phyloP scores from a whole-genome alignment of 1,140 invertebrate species.

The Bombyx mandarina region DNA sequence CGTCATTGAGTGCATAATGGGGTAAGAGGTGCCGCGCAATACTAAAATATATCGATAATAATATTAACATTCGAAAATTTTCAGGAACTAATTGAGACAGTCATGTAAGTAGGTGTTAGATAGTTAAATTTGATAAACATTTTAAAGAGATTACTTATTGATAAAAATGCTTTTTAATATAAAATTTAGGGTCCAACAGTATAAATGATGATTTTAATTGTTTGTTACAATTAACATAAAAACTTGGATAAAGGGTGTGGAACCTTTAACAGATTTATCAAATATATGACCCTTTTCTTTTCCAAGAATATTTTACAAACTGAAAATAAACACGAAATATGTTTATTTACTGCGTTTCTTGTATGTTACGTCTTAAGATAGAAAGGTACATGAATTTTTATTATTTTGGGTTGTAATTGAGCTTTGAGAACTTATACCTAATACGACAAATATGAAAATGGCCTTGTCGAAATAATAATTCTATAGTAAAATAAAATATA shows the following conservation, averaged over 20 bases:
- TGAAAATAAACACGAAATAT: too few species aligned
- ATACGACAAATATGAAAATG: too few species aligned
- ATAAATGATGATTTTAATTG: conserved; percentile 26
- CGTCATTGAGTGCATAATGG: too few species aligned
- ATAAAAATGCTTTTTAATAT: conserved; percentile 63
- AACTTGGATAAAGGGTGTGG: conserved; percentile 10
- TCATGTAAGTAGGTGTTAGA: conserved; percentile 49
- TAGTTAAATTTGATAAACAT: conserved; percentile 63
- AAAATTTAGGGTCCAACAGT: conserved; percentile 62
- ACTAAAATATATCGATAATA: conserved; percentile 15
- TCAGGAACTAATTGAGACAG: conserved; percentile 31
- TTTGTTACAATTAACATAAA: conserved; percentile 9
- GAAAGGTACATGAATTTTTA: too few species aligned
- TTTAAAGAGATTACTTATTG: conserved; percentile 67
- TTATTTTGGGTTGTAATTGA: too few species aligned
- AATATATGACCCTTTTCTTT: background rate
- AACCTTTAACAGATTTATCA: conserved; percentile 1
- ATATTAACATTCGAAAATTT: conserved; percentile 45
- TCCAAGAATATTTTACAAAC: too few species aligned
- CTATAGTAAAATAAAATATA: too few species aligned
- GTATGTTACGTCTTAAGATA: too few species aligned
- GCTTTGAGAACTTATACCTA: too few species aligned
- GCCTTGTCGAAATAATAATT: too few species aligned
- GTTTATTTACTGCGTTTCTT: too few species aligned
- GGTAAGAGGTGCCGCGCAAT: conserved; percentile 45